These are phyloP conservation scores for Phymastichus coffea DNA, from an alignment of 1,140 invertebrate genomes.

Conservation along the genomic window DNA sequence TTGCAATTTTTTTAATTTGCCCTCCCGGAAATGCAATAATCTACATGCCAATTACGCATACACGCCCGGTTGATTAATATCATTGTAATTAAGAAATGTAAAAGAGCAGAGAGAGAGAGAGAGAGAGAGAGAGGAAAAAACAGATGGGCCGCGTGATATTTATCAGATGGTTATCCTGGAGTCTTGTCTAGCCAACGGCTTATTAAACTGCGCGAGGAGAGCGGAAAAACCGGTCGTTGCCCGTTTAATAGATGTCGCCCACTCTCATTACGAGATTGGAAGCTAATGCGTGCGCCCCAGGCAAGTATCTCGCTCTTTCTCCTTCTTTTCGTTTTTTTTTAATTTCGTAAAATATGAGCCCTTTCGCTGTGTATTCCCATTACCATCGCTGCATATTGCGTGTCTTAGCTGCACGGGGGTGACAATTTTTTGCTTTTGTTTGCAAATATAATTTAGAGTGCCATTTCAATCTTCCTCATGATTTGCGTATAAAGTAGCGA, in stretches of 20 bases:
- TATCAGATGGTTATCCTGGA: conserved; percentile 22
- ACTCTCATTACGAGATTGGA: conserved; percentile 21
- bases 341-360: conserved; percentile 1
- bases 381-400: neutral
- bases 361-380: neutral
- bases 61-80: conserved; percentile 20
- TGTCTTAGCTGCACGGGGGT: neutral
- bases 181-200: conserved; percentile 13
- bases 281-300: neutral
- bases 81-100: conserved; percentile 27
- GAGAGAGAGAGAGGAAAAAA: neutral
- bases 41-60: conserved; percentile 17
- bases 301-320: neutral
- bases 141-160: conserved; percentile 7
- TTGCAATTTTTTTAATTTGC: conserved; percentile 16
- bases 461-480: neutral
- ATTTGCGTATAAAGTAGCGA: neutral
- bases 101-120: conserved; percentile 15
- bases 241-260: conserved; percentile 23
- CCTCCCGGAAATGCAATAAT: conserved; percentile 19
- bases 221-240: conserved; percentile 22
- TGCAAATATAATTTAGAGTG: neutral
- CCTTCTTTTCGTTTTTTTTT: neutral
- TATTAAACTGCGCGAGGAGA: conserved; percentile 13
- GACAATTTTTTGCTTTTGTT: conserved; percentile 1